phyloP scores from a whole-genome alignment of 2,888 invertebrate species.

The Choreutis nemorana region DNA sequence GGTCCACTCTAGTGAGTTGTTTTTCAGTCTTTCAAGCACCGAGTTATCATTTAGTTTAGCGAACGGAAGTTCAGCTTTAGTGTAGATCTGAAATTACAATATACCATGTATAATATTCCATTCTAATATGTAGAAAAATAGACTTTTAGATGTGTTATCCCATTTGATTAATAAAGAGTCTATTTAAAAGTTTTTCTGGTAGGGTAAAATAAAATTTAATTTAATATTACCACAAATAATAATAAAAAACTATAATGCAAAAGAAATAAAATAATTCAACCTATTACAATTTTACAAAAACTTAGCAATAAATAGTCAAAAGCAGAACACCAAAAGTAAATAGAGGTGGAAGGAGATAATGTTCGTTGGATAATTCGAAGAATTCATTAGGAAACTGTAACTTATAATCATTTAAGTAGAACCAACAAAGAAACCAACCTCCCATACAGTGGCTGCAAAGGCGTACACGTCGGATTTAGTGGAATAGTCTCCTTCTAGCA shows the following conservation, averaged over 20 bases:
- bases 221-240: too few species aligned
- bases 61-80: constrained; percentile 56
- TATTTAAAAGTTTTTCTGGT: too few species aligned
- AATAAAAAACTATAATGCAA: too few species aligned
- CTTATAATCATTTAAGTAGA: not conserved
- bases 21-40: constrained; percentile 70
- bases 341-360: not conserved
- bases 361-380: not conserved
- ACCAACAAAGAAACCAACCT: constrained; percentile 55
- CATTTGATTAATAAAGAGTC: too few species aligned
- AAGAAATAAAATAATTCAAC: too few species aligned
- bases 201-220: too few species aligned
- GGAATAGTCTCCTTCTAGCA: constrained; percentile 89
- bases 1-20: constrained; percentile 73
- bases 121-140: too few species aligned
- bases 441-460: constrained; percentile 90
- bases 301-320: too few species aligned
- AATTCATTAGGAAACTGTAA: not conserved
- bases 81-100: constrained; percentile 39
- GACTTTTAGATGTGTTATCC: too few species aligned
- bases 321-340: not conserved
- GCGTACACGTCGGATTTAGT: constrained; percentile 94
- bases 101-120: too few species aligned
- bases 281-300: too few species aligned
- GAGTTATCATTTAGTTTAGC: constrained; percentile 79